phyloP scores from a whole-genome alignment of 2,113 vertebrate species.

The Trematomus loennbergii region DNA sequence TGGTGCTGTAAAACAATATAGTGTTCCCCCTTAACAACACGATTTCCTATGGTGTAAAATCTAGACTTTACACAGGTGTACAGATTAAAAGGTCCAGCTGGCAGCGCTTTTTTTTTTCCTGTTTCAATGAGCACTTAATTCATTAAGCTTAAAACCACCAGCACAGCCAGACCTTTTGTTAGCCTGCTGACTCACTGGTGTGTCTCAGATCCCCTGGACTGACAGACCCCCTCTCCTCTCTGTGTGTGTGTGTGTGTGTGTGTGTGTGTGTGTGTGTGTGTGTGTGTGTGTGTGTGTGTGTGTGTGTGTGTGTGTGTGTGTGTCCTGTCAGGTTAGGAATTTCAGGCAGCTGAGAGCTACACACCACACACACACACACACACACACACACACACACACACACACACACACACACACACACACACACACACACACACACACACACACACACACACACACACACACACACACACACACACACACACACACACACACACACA shows the following conservation, averaged over 20 bases:
- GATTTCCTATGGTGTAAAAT: not conserved
- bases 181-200: conserved; percentile 29
- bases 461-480: conserved; percentile 7
- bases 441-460: not conserved
- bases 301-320: too few relatives aligned
- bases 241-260: conserved; percentile 18
- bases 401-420: too few relatives aligned
- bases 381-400: too few relatives aligned
- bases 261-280: not conserved
- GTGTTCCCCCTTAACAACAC: not conserved
- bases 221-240: conserved; percentile 7
- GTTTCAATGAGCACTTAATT: conserved; percentile 29
- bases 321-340: conserved; percentile 71
- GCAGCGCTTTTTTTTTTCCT: not conserved
- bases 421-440: too few relatives aligned
- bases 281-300: not conserved
- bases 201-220: conserved; percentile 51
- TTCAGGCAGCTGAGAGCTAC: conserved; percentile 65
- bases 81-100: conserved; percentile 25
- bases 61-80: not conserved
- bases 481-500: not conserved
- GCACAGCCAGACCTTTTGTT: conserved; percentile 57
- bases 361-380: too few relatives aligned
- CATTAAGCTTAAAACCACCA: conserved; percentile 57
- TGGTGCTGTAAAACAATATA: not conserved